A percentile compares a stretch with the other conserved stretches of the same genome.
Evolutionary conservation across 2,113 vertebrate species (phyloP).

Genomic region (Lutjanus erythropterus): DNA sequence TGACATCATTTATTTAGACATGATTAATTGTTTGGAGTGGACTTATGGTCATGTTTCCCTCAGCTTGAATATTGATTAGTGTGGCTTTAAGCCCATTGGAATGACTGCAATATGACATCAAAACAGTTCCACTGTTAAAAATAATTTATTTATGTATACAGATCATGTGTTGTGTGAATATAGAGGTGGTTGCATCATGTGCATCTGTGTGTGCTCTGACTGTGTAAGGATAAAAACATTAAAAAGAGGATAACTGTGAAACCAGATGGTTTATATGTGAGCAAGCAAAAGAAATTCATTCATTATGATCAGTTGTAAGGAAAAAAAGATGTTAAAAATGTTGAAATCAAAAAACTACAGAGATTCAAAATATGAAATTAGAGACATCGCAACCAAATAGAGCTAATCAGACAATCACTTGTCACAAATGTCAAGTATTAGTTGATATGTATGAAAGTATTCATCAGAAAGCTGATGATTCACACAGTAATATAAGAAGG

Average conservation of each 20-base stretch:
- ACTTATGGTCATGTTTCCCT: background rate
- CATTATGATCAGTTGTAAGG: too few relatives aligned
- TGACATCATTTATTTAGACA: too few relatives aligned
- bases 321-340: too few relatives aligned
- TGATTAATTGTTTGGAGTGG: too few relatives aligned
- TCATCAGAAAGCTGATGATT: slow-evolving; percentile 26
- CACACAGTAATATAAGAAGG: slow-evolving; percentile 16
- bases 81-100: background rate
- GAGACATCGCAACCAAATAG: too few relatives aligned
- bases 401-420: slow-evolving; percentile 36
- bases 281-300: too few relatives aligned
- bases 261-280: background rate
- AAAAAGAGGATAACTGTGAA: too few relatives aligned
- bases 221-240: too few relatives aligned
- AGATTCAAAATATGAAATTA: background rate
- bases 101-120: background rate
- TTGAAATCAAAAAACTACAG: background rate
- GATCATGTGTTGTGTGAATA: background rate
- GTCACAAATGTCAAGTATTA: slow-evolving; percentile 31
- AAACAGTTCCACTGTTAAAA: background rate
- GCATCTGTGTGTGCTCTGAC: background rate
- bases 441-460: background rate
- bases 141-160: too few relatives aligned
- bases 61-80: too few relatives aligned
- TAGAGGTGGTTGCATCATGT: background rate